Conservation (phyloP, 1,140 invertebrate genomes). For the Dreissena rostriformis region DNA sequence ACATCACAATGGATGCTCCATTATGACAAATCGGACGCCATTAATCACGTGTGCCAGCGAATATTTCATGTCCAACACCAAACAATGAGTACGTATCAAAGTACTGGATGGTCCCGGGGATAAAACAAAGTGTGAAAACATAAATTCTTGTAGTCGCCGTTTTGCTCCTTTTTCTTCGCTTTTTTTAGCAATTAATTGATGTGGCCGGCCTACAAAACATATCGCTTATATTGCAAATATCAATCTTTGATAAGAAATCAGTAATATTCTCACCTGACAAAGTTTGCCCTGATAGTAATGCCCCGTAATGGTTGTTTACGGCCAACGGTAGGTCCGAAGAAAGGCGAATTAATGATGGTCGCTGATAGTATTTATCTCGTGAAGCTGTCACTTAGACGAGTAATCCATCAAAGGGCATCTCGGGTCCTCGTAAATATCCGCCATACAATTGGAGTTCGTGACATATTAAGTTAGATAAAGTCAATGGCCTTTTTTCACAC, state of each 20-base stretch:
- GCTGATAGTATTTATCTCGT: too few relatives aligned
- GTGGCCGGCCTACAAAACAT: background rate
- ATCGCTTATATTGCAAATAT: conserved; percentile 1
- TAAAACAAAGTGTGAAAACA: background rate
- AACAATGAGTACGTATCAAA: background rate
- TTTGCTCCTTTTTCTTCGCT: background rate
- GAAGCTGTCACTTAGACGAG: too few relatives aligned
- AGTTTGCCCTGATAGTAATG: background rate
- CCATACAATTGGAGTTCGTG: background rate
- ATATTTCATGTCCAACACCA: background rate
- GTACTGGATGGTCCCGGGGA: background rate
- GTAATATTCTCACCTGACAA: background rate
- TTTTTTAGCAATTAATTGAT: background rate
- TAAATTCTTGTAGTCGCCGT: background rate
- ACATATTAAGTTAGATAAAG: background rate
- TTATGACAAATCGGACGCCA: background rate
- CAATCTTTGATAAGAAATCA: conserved; percentile 1
- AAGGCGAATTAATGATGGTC: background rate
- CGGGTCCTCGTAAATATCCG: background rate
- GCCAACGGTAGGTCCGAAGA: background rate
- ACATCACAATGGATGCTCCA: background rate
- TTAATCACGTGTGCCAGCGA: background rate
- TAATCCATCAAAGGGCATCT: background rate
- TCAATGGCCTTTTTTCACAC: background rate
- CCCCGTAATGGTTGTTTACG: background rate